Base-by-base conservation (phyloP, 2,797 vertebrate species). In the Melanotaenia boesemani region DNA sequence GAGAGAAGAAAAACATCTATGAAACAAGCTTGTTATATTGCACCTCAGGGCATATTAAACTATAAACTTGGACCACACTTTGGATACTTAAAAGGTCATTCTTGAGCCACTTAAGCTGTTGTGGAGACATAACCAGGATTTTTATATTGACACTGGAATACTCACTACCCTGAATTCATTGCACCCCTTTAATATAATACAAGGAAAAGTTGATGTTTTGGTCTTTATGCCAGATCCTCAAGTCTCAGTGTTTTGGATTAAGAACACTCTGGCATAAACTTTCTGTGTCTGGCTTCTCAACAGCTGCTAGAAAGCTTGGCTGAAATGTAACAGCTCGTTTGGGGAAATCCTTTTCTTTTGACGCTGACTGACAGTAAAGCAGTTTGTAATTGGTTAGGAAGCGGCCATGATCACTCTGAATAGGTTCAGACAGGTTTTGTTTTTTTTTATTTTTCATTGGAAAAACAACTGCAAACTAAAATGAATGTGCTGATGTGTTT, bases 331-430 rank as follows among this genome's bases (percentile, higher is more conserved):
- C 16, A 20, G 13, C 76, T 28, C 22, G 64, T 58, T 28, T 72
- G 16, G 60, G 71, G 46, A 67, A 79, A 62, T 50, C 0, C 3
- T 60, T 74, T 66, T 69, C n/a, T 65, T 34, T 70, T 79, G 65
- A 2, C 39, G 12, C n/a, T 20, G 15, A 57, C 7, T 28, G 6
- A 63, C 30, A 34, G 24, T 20, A 58, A 18, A 6, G 3, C 9
- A 20, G 16, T 81, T 65, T 55, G 5, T 63, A 16, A 32, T 28
- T 36, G 41, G 18, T 62, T 13, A 30, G 5, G 15, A 55, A 12
- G 46, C 26, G 3, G 36, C n/a, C 46, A 8, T 36, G 13, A 39
- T 32, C 0, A 26, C 37, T 3, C 16, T 2, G 2, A 32, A 34
- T 26, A 18, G 52, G 18, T 46, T 48, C 22, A 20, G 28, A 24